Conservation (phyloP, 2,888 invertebrate species). For the Malthinus seriepunctatus region DNA sequence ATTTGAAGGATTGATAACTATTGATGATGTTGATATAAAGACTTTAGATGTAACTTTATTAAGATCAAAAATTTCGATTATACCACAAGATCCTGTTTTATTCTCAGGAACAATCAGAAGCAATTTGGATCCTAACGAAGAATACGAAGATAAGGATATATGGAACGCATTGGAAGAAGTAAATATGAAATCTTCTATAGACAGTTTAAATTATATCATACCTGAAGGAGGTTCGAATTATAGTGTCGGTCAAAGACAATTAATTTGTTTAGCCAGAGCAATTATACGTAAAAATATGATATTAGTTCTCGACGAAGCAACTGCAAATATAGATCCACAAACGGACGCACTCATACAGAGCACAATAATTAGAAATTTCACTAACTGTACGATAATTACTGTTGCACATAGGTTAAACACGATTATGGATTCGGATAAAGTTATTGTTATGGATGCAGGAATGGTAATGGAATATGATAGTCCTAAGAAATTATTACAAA, state of each 20-base stretch:
- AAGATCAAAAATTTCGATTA: constrained; percentile 76
- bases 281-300: constrained; percentile 49
- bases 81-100: constrained; percentile 83
- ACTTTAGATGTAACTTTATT: constrained; percentile 73
- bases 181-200: constrained; percentile 70
- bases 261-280: constrained; percentile 67
- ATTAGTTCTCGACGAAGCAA: constrained; percentile 64
- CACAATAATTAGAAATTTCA: constrained; percentile 72
- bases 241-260: constrained; percentile 59
- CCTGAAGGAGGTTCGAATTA: constrained; percentile 59
- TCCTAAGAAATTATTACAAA: constrained; percentile 66
- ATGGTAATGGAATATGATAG: constrained; percentile 72
- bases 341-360: constrained; percentile 74
- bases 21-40: constrained; percentile 76
- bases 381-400: constrained; percentile 73
- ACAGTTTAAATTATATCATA: constrained; percentile 65
- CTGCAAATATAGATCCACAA: constrained; percentile 75
- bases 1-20: constrained; percentile 73
- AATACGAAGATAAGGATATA: constrained; percentile 73
- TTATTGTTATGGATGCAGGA: constrained; percentile 76
- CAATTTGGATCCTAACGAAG: constrained; percentile 86
- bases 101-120: constrained; percentile 85
- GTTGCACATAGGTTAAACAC: constrained; percentile 80
- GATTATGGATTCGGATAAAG: constrained; percentile 79
- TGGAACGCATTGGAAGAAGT: constrained; percentile 84